Percentiles rank a stretch among this genome's conserved stretches.
Evolutionary conservation across 1,140 invertebrate genomes (phyloP).

Genomic region (Whitmania pigra): DNA sequence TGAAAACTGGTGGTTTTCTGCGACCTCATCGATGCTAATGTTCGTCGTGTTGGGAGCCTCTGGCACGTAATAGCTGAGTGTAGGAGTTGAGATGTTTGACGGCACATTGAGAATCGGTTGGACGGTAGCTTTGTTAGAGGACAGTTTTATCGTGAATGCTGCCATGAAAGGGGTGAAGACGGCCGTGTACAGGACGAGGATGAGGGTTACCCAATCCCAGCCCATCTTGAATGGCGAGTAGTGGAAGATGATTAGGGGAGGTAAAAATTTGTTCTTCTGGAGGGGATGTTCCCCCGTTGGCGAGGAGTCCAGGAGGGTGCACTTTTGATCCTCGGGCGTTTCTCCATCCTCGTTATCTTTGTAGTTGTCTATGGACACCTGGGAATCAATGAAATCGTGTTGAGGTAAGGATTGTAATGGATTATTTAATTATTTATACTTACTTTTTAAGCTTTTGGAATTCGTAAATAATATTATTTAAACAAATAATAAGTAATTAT

Average conservation of each 20-base stretch:
- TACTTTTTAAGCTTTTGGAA: too few species aligned
- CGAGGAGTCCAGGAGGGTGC: neutral
- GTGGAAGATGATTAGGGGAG: constrained; percentile 79
- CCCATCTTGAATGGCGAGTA: constrained; percentile 24
- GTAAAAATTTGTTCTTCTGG: constrained; percentile 7
- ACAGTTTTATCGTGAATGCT: constrained; percentile 12
- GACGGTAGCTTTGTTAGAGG: neutral
- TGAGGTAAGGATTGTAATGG: too few species aligned
- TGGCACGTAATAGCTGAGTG: constrained; percentile 24
- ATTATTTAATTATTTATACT: too few species aligned
- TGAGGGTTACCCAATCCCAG: constrained; percentile 25
- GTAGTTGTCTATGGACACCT: constrained; percentile 8
- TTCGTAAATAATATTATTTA: too few species aligned
- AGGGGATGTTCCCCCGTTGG: neutral
- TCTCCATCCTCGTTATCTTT: neutral
- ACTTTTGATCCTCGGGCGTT: neutral
- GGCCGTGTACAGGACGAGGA: constrained; percentile 24
- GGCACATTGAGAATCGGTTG: constrained; percentile 30
- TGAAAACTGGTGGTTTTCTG: neutral
- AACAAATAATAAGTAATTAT: too few species aligned
- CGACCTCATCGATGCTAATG: neutral
- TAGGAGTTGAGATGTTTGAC: constrained; percentile 30
- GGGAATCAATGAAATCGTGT: too few species aligned
- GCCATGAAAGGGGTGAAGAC: constrained; percentile 22
- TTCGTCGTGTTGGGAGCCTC: neutral